Base-by-base conservation (phyloP, 2,888 invertebrate genomes). In the Stegophylla sp. region DNA sequence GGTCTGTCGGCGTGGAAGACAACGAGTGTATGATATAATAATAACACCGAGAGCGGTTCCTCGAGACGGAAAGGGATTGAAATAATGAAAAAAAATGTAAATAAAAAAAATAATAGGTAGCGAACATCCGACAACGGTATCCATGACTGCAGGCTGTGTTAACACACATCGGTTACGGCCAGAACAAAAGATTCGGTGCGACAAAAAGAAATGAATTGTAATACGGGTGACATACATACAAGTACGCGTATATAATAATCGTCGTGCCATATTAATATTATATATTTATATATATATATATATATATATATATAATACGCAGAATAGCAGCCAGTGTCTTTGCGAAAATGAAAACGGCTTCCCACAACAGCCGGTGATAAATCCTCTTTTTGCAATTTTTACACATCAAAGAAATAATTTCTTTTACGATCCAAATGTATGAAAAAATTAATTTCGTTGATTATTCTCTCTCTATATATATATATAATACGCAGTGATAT, bases 41-140 rank as follows among this genome's bases (percentile, higher is more conserved):
- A n/a, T n/a, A n/a, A n/a, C 1, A 15, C 45, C n/a, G 51, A n/a
- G 10, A 56, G 56, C 20, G 56, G 20, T 56, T 9, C 12, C 56
- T 13, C 34, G 17, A 20, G 15, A 41, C 17, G 56, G n/a, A n/a
- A n/a, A n/a, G n/a, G 41, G 53, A 34, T 1, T 20, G 41, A 51
- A 64, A 64, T 43, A 64, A 34, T 63, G 7, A 0, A 23, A 69
- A 7, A 28, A 28, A 28, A 34, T 34, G n/a, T n/a, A 34, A 34
- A 61, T 61, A 69, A 15, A 28, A 69, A 34, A 5, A 34, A 34
- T n/a, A 34, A 34, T 5, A 7, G 34, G 7, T 69, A 41, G 41
- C 23, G 10, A 12, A 72, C 71, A 56, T 72, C 71, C 71, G 71
- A 72, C 71, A 56, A 72, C 53, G 71, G 41, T 72, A 72, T 72